Evolutionary conservation across 2,888 invertebrate genomes (phyloP), one percentile per base, ranked within the genome.

Genomic region (Ophioninae sp.): DNA sequence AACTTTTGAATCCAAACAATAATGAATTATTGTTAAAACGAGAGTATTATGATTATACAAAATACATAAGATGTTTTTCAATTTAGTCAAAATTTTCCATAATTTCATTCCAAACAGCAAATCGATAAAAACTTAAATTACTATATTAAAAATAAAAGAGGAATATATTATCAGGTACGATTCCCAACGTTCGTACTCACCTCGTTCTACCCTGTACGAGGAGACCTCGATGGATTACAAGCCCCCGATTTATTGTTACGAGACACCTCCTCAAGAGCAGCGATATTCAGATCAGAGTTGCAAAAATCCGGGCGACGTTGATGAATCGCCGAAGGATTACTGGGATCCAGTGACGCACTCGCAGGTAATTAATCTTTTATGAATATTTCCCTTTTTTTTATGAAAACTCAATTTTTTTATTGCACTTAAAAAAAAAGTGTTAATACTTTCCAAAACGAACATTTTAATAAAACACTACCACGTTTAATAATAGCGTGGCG

Each of bases 211-310:
- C 57, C 76, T 89, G 41, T 90, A 91, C 79, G 91, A 91, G 69
- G 91, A 91, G 64, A 91, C 88, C 81, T 91, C 91, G 5, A 83
- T 89, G 86, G 91, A 92, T 20, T 91, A 90, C 85, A 89, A 87
- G 37, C 84, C 88, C 3, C 86, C 89, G n/a, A 70, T 86, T 41
- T 91, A 91, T 72, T 91, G 91, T 76, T 92, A 91, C 83, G 91
- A 91, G 70, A 91, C 90, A 10, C 90, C 91, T 17, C 91, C 91
- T 3, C 91, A 91, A 75, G 91, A 91, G 44, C 86, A 88, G 10
- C 88, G 88, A 78, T 91, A 88, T 81, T 85, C 87, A 7, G 62
- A 85, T 21, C 89, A 91, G 56, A 81, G 61, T 62, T 74, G 68
- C 10, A 87, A 87, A 41, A 83, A 85, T 65, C 76, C 86, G 56